Conservation (phyloP, 92 coral and sea anemone genomes). For the Heliopora coerulea region DNA sequence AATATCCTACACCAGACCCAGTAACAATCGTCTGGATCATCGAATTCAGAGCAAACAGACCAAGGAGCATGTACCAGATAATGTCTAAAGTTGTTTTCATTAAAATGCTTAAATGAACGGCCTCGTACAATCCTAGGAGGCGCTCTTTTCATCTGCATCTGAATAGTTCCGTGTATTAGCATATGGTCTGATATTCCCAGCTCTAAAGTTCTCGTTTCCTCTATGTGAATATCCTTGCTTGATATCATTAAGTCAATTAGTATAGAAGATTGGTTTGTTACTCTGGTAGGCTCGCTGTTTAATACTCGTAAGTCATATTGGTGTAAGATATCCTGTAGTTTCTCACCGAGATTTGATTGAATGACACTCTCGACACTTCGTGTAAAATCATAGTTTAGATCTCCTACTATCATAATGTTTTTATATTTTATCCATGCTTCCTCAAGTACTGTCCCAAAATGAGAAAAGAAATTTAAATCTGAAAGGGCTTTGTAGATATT, state of each 20-base stretch:
- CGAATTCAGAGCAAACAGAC: constrained; percentile 43
- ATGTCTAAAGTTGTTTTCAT: constrained; percentile 8
- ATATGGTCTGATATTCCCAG: constrained; percentile 44
- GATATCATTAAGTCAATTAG: constrained; percentile 34
- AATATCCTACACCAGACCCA: constrained; percentile 45
- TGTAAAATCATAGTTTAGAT: constrained; percentile 4
- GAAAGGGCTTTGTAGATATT: constrained; percentile 37
- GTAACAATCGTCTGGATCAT: constrained; percentile 50
- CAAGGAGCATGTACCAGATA: constrained; percentile 43
- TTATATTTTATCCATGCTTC: constrained; percentile 38
- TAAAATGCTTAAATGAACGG: constrained; percentile 24
- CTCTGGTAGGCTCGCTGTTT: constrained; percentile 29
- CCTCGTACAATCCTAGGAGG: constrained; percentile 44
- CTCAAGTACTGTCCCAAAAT: constrained; percentile 26
- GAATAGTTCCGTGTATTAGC: constrained; percentile 33
- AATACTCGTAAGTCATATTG: constrained; percentile 22
- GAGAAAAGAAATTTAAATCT: constrained; percentile 12
- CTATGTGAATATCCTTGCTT: neutral
- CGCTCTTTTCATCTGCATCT: constrained; percentile 28
- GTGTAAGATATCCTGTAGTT: constrained; percentile 32
- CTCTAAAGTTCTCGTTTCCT: constrained; percentile 17
- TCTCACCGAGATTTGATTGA: neutral
- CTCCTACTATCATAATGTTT: constrained; percentile 11
- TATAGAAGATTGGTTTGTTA: constrained; percentile 14
- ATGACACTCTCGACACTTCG: neutral